Base-by-base conservation (phyloP, 2,888 invertebrate genomes). In the Slavum lentiscoides region DNA sequence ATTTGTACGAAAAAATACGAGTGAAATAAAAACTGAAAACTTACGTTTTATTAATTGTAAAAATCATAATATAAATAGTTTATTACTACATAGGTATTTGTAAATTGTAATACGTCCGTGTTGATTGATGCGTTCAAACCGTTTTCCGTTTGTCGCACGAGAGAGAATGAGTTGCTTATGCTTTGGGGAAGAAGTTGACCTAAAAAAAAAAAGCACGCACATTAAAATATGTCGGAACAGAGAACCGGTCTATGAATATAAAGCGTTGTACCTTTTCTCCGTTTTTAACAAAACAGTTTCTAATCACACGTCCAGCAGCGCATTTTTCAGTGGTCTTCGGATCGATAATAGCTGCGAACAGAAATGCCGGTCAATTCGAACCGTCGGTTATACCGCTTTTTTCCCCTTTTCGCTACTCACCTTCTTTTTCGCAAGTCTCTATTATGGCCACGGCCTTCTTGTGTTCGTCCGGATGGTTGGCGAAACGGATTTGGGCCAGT, bases 251-350 rank as follows among this genome's bases (percentile, higher is more conserved):
- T 15, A 13, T 15, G 15, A 49, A 49, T 49, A 49, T 11, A 66
- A 59, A 74, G 83, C 83, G 30, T 30, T 30, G 30, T 82, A 84
- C 84, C 82, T 84, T 84, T 53, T 84, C 83, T 68, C 84, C 84
- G 53, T 84, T 83, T 80, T 84, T 84, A 30, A 84, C 84, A 59
- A 84, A 84, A 43, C 84, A 84, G 73, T 84, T 83, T 75, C 84
- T 82, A 58, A 84, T 82, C 55, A 84, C 82, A 59, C 84, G 81
- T 68, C 84, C 84, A 23, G 84, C 82, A 17, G 83, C 84, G 74
- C 84, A 84, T 81, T 84, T 84, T 73, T 84, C 84, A 19, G 82
- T 84, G 8, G 82, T 68, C 58, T 84, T 84, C 43, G 84, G 83
- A n/a, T 84, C 83, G 9, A 84, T 83, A 55, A 84, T 83, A 68